These are phyloP conservation scores for Cerastis rubricosa DNA, from an alignment of 2,888 invertebrate species.

Conservation along the genomic window DNA sequence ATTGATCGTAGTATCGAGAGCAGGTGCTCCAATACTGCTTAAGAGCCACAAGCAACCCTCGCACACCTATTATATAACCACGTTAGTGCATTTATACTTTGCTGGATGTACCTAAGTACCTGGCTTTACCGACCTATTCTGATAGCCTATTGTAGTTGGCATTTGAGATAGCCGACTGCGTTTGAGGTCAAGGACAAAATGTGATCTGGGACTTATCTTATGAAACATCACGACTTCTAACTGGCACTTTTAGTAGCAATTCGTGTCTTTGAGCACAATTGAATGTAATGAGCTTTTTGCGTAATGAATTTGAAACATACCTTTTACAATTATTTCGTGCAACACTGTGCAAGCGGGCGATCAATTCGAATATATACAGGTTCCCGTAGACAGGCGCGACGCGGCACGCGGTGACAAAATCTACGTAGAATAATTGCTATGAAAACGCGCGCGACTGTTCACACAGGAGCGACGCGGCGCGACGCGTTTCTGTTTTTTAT, in stretches of 20 bases:
- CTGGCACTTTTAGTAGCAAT: not conserved
- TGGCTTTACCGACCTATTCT: not conserved
- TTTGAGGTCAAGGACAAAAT: not conserved
- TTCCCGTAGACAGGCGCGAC: too few species aligned
- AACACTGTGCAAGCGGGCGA: not conserved
- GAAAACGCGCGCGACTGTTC: too few species aligned
- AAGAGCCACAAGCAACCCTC: constrained; percentile 30
- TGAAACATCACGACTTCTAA: not conserved
- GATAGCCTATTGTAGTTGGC: not conserved
- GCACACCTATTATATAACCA: not conserved
- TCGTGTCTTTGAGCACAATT: not conserved
- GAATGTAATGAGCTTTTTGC: not conserved
- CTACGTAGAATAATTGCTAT: too few species aligned
- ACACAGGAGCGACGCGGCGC: too few species aligned
- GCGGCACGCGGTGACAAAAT: too few species aligned
- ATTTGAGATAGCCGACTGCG: not conserved
- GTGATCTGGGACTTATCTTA: not conserved
- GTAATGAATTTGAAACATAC: not conserved
- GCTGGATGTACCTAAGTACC: not conserved
- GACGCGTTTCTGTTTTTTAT: too few species aligned
- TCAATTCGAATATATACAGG: not conserved
- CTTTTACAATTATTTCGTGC: not conserved
- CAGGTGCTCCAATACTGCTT: constrained; percentile 47
- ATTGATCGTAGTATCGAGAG: constrained; percentile 13
- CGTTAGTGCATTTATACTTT: constrained; percentile 7